Evolutionary conservation across 2,888 invertebrate genomes (phyloP).

Genomic region (Nemurella pictetii): DNA sequence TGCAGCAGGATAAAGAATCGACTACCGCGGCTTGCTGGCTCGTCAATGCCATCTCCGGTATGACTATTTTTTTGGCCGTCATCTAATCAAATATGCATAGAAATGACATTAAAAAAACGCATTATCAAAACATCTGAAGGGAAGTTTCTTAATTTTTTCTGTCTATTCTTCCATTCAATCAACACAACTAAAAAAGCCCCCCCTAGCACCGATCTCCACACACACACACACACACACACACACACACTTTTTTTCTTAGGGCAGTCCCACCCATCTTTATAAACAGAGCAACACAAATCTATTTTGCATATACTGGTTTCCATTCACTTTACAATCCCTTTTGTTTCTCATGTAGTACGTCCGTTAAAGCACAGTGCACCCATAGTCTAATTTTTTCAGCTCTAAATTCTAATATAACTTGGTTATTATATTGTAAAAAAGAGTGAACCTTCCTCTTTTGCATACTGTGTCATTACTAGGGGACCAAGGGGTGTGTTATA

Average conservation of each 20-base stretch:
- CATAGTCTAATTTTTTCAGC: background rate
- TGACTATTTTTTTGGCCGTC: too few relatives aligned
- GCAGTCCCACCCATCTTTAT: background rate
- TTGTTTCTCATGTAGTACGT: slow-evolving; percentile 9
- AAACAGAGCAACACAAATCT: too few relatives aligned
- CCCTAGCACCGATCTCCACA: background rate
- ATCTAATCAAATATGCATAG: too few relatives aligned
- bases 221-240: background rate
- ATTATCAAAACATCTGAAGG: background rate
- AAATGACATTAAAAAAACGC: background rate
- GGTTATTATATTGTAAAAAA: slow-evolving; percentile 19
- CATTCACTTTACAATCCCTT: background rate
- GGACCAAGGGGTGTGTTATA: background rate
- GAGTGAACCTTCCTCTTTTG: slow-evolving; percentile 13
- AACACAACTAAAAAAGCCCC: background rate
- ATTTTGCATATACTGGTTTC: background rate
- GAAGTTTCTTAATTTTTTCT: slow-evolving; percentile 19
- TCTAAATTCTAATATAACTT: slow-evolving; percentile 10
- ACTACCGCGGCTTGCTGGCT: too few relatives aligned
- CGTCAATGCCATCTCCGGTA: too few relatives aligned
- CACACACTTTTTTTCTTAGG: background rate
- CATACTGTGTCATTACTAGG: slow-evolving; percentile 27
- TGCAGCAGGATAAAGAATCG: too few relatives aligned
- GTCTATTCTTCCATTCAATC: background rate
- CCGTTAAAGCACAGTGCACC: background rate